Conservation (phyloP, 2,888 invertebrate genomes). For the Epirrhoe tristata region DNA sequence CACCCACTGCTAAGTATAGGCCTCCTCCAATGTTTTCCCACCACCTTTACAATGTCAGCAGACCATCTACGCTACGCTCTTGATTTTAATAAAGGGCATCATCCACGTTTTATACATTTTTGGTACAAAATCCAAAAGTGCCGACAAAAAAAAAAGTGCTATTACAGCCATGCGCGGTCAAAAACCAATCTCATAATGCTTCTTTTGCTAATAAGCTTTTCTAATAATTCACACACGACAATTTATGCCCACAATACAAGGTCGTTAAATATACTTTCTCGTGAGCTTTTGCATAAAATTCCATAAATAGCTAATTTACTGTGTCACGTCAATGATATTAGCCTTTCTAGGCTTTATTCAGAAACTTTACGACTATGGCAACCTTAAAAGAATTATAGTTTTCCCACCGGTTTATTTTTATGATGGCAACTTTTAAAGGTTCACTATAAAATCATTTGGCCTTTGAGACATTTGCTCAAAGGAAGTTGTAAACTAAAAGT, state of each 20-base stretch:
- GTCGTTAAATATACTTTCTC: not conserved
- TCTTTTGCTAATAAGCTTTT: not conserved
- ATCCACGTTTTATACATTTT: no score
- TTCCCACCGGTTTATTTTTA: slow-evolving; percentile 1
- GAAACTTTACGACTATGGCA: slow-evolving; percentile 17
- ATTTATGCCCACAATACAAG: slow-evolving; percentile 2
- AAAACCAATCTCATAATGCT: not conserved
- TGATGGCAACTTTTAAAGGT: slow-evolving; percentile 11
- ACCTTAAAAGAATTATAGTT: slow-evolving; percentile 9
- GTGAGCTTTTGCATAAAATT: slow-evolving; percentile 13
- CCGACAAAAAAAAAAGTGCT: no score
- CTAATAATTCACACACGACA: not conserved
- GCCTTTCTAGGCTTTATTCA: slow-evolving; percentile 19
- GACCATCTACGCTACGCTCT: not conserved
- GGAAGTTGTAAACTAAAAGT: slow-evolving; percentile 22
- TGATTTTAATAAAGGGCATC: no score
- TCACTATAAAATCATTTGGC: slow-evolving; percentile 15
- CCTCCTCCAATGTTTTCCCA: no score
- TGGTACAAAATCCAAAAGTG: no score
- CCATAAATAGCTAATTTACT: slow-evolving; percentile 7
- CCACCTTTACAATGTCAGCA: no score
- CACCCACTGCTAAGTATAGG: no score
- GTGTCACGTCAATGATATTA: slow-evolving; percentile 11
- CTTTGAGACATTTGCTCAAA: slow-evolving; percentile 16
- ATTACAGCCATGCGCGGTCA: not conserved